Conservation (phyloP, 2,113 vertebrate genomes). For the Forbesichthys agassizii region DNA sequence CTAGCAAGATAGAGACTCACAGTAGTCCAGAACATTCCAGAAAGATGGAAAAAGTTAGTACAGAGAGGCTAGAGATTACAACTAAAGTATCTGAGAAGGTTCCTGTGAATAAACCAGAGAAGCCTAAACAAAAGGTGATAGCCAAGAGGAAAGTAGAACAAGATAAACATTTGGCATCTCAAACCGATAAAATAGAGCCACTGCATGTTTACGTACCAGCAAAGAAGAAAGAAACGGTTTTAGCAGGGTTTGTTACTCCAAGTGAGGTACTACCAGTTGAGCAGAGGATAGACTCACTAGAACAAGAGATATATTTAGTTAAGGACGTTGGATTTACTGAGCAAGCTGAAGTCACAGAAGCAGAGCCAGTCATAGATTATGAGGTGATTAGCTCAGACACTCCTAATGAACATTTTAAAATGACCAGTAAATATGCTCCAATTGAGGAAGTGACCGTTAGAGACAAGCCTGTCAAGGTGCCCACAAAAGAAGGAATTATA, state of each 20-base stretch:
- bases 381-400: neutral
- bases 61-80: neutral
- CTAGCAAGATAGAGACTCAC: neutral
- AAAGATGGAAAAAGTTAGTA: neutral
- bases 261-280: neutral
- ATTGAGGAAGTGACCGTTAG: neutral
- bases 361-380: neutral
- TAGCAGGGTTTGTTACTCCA: neutral
- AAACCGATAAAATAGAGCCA: no score
- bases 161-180: neutral
- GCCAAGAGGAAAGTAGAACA: neutral
- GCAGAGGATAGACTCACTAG: neutral
- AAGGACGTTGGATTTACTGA: neutral
- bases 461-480: constrained; percentile 1
- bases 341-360: neutral
- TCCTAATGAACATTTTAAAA: constrained; percentile 13
- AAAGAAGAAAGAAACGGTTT: neutral
- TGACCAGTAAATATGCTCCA: neutral
- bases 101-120: neutral
- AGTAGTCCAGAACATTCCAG: neutral
- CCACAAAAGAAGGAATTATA: neutral
- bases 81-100: neutral
- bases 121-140: neutral
- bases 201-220: neutral
- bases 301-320: neutral